phyloP scores from a whole-genome alignment of 2,113 vertebrate species.

The Antigone vipio region DNA sequence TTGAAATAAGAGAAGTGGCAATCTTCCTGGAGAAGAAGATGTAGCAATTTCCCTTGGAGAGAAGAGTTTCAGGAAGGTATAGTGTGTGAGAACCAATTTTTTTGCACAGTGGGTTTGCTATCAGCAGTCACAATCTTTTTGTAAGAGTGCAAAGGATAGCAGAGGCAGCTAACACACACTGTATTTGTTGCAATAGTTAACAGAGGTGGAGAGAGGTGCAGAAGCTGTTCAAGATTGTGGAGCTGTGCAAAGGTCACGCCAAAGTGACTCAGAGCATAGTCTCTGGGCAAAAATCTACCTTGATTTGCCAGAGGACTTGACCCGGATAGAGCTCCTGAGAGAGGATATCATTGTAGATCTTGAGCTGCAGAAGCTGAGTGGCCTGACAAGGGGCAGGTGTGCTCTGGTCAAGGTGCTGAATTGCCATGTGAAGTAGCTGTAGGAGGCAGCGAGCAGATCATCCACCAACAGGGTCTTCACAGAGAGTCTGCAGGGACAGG shows the following conservation, averaged over 20 bases:
- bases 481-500: neutral
- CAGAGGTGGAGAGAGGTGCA: neutral
- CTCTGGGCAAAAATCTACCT: neutral
- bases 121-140: neutral
- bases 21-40: neutral
- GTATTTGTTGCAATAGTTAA: neutral
- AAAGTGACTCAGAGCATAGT: neutral
- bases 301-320: neutral
- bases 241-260: neutral
- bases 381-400: neutral
- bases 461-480: neutral
- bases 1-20: neutral
- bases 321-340: neutral
- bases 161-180: neutral
- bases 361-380: neutral
- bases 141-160: neutral
- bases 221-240: neutral
- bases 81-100: neutral
- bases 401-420: neutral
- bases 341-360: neutral
- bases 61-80: neutral
- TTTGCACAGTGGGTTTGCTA: neutral
- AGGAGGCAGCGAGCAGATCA: neutral
- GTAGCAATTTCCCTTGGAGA: neutral
- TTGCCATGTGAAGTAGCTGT: neutral